Evolutionary conservation across 2,888 invertebrate species (phyloP), one percentile per base, ranked within the genome.

Genomic region (Acheta domesticus): DNA sequence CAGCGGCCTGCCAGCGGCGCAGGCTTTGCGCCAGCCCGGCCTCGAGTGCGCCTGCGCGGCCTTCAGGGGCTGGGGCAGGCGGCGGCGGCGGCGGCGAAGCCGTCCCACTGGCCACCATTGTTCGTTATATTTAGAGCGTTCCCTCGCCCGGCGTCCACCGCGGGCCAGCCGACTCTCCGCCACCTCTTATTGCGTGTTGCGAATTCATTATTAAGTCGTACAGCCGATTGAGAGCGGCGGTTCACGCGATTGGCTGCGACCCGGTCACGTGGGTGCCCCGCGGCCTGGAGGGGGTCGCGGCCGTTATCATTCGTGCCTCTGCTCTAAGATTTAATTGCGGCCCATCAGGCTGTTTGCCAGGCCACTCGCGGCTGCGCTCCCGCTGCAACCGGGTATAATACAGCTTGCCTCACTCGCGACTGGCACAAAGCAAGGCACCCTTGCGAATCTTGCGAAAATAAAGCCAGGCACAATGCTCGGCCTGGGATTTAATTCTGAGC

Each of bases 171-270:
- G 62, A 62, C 62, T 62, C 62, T 62, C 16, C 62, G 62, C 62
- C 62, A 62, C 62, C n/a, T 62, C 62, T 62, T 62, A 62, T 62
- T 62, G 62, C 62, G 62, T 62, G 62, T 62, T 62, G 62, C 62
- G 62, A 62, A 62, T 62, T 62, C 62, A 62, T 62, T 62, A 62
- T 62, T 62, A n/a, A 62, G n/a, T n/a, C 62, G 62, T 62, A 62
- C 62, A 62, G 62, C 62, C n/a, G 62, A 62, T 62, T 62, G n/a
- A 62, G n/a, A 62, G 62, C 14, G n/a, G 0, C 1, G 14, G 62
- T 19, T 3, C 14, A 19, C 62, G 62, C 62, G 5, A 62, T 62
- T 62, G 62, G 62, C 8, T 62, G 62, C n/a, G 16, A n/a, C n/a
- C 62, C 3, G 62, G n/a, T 62, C 62, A 62, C 62, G 62, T 62